A percentile compares a stretch with the other conserved stretches of the same genome.
Conservation (phyloP, 1,140 invertebrate species). For the Yoshiicerus persimilis region DNA sequence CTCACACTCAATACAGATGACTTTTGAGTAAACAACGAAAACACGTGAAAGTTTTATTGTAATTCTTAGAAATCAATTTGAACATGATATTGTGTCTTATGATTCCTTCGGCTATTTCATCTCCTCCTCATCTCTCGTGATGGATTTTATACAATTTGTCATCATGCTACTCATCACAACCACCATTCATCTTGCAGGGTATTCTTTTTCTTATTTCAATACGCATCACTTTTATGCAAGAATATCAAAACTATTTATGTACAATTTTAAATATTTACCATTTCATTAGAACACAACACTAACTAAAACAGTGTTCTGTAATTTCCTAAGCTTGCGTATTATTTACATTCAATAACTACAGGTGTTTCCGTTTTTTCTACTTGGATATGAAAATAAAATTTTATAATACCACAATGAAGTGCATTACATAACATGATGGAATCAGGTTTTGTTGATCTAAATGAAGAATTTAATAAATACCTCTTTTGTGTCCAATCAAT, state of each 20-base stretch:
- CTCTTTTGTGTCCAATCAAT: no score
- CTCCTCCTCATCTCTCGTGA: slow-evolving; percentile 18
- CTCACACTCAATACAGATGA: neutral
- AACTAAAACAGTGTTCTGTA: no score
- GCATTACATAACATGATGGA: no score
- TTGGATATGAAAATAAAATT: no score
- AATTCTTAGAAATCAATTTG: neutral
- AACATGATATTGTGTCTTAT: slow-evolving; percentile 25
- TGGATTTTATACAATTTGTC: slow-evolving; percentile 35
- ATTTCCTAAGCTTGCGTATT: no score
- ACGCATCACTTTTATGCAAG: neutral
- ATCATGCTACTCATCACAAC: slow-evolving; percentile 38
- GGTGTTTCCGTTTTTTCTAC: no score
- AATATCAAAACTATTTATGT: neutral
- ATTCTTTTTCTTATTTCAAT: neutral
- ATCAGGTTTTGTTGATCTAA: no score
- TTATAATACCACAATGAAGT: no score
- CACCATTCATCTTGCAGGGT: slow-evolving; percentile 33
- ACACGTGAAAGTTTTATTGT: neutral
- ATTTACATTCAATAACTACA: no score
- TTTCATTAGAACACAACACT: no score
- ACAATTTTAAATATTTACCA: neutral
- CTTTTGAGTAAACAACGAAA: neutral
- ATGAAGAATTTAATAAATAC: no score
- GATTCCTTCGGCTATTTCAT: neutral